phyloP scores from a whole-genome alignment of 2,797 vertebrate species.

The Pelobates cultripes region DNA sequence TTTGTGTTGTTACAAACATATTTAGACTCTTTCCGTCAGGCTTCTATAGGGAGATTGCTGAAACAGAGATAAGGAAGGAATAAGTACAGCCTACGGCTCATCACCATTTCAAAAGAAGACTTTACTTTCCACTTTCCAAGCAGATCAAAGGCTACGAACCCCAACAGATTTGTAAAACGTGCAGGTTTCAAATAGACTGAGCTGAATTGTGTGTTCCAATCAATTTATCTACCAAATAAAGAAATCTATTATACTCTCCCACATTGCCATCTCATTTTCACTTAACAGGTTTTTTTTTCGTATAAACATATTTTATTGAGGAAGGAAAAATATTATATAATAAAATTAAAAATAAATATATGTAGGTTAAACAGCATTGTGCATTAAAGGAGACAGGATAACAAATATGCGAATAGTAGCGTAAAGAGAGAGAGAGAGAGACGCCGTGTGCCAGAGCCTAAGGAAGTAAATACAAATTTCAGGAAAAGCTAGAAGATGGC shows the following conservation, averaged over 20 bases:
- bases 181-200: background rate
- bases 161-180: background rate
- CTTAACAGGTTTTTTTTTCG: too few species aligned
- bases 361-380: too few species aligned
- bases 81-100: background rate
- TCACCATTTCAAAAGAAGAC: background rate
- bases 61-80: slow-evolving; percentile 2
- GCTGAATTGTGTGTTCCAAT: background rate
- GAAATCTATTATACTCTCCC: background rate
- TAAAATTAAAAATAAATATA: too few species aligned
- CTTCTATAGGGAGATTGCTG: slow-evolving; percentile 38
- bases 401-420: too few species aligned
- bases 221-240: background rate
- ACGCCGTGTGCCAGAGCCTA: too few species aligned
- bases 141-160: background rate
- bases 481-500: too few species aligned
- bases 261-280: too few species aligned
- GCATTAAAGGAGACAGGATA: too few species aligned
- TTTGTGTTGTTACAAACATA: slow-evolving; percentile 63
- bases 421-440: too few species aligned
- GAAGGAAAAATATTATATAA: too few species aligned
- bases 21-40: slow-evolving; percentile 70
- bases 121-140: background rate
- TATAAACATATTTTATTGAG: too few species aligned
- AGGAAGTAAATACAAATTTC: too few species aligned